Base-by-base conservation (phyloP, 2,113 vertebrate species). In the Oryzias celebensis region DNA sequence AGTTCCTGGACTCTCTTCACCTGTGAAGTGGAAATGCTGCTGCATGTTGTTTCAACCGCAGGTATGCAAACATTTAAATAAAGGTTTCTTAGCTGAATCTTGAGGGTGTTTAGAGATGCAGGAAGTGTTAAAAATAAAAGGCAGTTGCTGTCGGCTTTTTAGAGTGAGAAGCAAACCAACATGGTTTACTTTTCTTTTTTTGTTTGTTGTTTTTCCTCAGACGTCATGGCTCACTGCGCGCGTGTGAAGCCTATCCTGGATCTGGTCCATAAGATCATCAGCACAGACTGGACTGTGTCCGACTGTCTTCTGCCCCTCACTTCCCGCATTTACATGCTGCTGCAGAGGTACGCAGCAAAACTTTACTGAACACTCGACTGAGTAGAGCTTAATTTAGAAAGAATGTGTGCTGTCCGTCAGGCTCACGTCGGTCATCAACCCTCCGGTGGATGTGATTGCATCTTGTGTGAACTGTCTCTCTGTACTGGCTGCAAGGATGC, bases 11-110 rank as follows among this genome's bases (percentile, higher is more conserved):
- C 95, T 2, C 92, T 99, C 22, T 99, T 98, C 73, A 98, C 97
- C 31, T 98, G 97, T 1, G 97, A 99, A 90, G 94, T 99, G 65
- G 97, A 99, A 84, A 98, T 99, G 96, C 90, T 98, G 65, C 94
- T 98, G 12, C 97, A 98, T 2, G 97, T 98, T 1, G 97, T 98
- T 31, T 99, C 97, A 0, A 98, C 97, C 18, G 96, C 96, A 91
- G 97, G 97, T 99, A 83, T 85, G 79, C 68, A 20, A 7, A 14
- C 2, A 17, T 54, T 48, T 48, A 10, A 16, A 16, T 47, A 18
- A n/a, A 4, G 16, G n/a, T 47, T 48, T 18, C 2, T 44, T 18
- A 14, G 15, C 18, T 12, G 10, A 36, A 10, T 1, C 36, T 36
- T 10, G 8, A 36, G 36, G 10, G 2, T 36, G 36, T 36, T 28